Evolutionary conservation across 2,113 vertebrate species (phyloP), one percentile per base, ranked within the genome.

Genomic region (Piprites chloris): DNA sequence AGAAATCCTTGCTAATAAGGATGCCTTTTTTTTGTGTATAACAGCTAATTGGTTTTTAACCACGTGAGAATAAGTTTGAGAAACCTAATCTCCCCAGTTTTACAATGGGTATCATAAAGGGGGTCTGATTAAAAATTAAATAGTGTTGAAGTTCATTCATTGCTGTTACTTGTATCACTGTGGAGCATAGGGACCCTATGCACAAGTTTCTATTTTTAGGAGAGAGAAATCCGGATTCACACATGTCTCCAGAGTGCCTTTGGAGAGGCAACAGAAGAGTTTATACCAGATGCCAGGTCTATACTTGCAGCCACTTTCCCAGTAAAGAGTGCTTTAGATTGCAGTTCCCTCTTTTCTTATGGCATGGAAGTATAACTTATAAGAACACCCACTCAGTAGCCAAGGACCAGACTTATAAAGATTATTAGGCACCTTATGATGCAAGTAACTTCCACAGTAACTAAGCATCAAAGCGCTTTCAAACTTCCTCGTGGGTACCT

Each of bases 11-110:
- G 41, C 39, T 92, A 89, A 94, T 87, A 94, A 82, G 53, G 58
- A 68, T 58, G 27, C 56, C 49, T 86, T 90, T 90, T 79, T 35
- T 90, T 94, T 77, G 56, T 85, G n/a, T 74, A 3, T 74, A 84
- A 83, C 50, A 85, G 69, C 58, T 93, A 94, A 96, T 93, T 93
- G 83, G 49, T 61, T 93, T 92, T 73, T 90, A 95, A 92, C 73
- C 86, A 95, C 80, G 79, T 90, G 96, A 96, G 88, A 95, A 89
- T 90, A 92, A 85, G 53, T 49, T 39, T 72, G 62, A 84, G 89
- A 66, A 93, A 55, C 63, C 56, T 92, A 94, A 94, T 91, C 75
- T 95, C 67, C 71, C 20, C 63, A 83, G 28, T 92, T 96, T 84
- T 85, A 95, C 49, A 92, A 72, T 85, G 80, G 37, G 90, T 88